Evolutionary conservation across 2,113 vertebrate species (phyloP).

Genomic region (Gadus chalcogrammus): DNA sequence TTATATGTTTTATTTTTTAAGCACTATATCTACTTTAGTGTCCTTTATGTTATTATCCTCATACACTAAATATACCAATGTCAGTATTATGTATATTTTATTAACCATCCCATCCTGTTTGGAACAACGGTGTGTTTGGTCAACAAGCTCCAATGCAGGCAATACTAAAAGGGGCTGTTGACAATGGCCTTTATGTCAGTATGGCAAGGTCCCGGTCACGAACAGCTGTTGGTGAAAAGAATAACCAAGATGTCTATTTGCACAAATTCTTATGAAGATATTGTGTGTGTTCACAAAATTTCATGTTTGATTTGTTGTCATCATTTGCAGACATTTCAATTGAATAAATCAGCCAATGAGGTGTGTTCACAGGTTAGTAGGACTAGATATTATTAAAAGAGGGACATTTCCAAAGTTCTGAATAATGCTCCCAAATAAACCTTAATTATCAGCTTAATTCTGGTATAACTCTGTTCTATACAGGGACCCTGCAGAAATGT

Average conservation of each 20-base stretch:
- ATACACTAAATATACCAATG: no score
- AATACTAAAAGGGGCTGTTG: no score
- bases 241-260: no score
- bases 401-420: neutral
- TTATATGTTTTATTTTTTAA: no score
- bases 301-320: slow-evolving; percentile 1
- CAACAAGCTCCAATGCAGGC: no score
- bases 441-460: neutral
- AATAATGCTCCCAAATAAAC: neutral
- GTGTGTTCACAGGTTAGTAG: slow-evolving; percentile 58
- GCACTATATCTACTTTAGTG: neutral
- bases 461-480: slow-evolving; percentile 24
- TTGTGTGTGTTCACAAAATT: neutral
- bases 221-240: no score
- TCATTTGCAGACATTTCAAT: slow-evolving; percentile 47
- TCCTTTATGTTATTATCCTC: no score
- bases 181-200: no score
- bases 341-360: slow-evolving; percentile 22
- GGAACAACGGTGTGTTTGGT: no score
- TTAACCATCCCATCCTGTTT: no score
- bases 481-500: slow-evolving; percentile 59
- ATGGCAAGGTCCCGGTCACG: no score
- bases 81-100: no score
- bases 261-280: neutral
- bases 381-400: neutral